Evolutionary conservation across 2,888 invertebrate genomes (phyloP).

Genomic region (Panopea generosa): DNA sequence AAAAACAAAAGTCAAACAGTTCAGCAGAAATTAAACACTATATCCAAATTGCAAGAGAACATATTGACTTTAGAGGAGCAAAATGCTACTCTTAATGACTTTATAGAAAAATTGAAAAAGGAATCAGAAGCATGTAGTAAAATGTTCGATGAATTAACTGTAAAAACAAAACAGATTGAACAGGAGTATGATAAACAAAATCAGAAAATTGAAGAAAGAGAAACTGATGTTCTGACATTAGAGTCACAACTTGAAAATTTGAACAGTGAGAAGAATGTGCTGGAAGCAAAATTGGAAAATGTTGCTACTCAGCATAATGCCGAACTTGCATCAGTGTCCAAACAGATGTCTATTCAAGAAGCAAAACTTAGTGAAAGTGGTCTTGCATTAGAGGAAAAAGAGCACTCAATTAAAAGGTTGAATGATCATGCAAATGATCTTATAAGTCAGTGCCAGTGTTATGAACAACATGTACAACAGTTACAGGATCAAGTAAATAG

Average conservation of each 20-base stretch:
- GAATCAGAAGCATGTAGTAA: too few relatives aligned
- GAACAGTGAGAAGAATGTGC: constrained; percentile 4
- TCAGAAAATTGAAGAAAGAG: neutral
- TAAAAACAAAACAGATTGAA: too few relatives aligned
- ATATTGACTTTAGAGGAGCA: too few relatives aligned
- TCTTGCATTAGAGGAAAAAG: constrained; percentile 33
- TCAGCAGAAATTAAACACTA: too few relatives aligned
- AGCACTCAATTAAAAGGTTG: too few relatives aligned
- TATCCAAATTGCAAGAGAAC: too few relatives aligned
- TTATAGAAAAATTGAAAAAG: too few relatives aligned
- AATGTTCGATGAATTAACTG: too few relatives aligned
- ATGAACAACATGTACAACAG: constrained; percentile 8
- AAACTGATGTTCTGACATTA: neutral
- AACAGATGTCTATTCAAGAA: constrained; percentile 6
- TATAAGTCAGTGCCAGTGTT: constrained; percentile 4
- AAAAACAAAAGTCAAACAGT: too few relatives aligned
- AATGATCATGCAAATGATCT: constrained; percentile 11
- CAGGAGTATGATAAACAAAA: too few relatives aligned
- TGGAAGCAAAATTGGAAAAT: constrained; percentile 3
- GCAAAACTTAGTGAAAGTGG: constrained; percentile 31
- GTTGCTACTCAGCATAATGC: neutral
- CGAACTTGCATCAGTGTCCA: neutral
- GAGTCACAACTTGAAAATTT: neutral
- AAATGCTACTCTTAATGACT: too few relatives aligned
- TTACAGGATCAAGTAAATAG: constrained; percentile 6